A percentile compares a stretch with the other conserved stretches of the same genome.
Conservation (phyloP, 2,888 invertebrate genomes). For the Diarsia rubi region DNA sequence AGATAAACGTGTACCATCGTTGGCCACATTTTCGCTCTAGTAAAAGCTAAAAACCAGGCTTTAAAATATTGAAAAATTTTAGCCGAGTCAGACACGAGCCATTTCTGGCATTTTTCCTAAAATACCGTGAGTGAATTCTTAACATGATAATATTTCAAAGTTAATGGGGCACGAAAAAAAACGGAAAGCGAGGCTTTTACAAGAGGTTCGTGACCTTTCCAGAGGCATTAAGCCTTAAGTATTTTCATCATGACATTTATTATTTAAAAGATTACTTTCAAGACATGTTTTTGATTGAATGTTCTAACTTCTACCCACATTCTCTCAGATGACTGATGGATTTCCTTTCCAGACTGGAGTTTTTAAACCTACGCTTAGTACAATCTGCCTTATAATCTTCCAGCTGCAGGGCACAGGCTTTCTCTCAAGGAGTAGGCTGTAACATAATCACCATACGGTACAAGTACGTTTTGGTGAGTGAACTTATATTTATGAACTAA, state of each 20-base stretch:
- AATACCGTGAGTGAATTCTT: constrained; percentile 41
- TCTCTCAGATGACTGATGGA: constrained; percentile 9
- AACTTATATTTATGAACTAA: neutral
- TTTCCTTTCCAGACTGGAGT: neutral
- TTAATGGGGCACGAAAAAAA: constrained; percentile 52
- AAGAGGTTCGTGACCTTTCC: constrained; percentile 40
- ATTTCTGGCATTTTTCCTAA: constrained; percentile 14
- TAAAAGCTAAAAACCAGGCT: neutral
- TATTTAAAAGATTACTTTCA: constrained; percentile 16
- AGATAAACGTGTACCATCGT: neutral
- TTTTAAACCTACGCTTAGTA: neutral
- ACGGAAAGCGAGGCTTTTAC: constrained; percentile 38
- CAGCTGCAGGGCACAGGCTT: neutral
- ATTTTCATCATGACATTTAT: constrained; percentile 38
- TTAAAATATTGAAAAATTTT: neutral
- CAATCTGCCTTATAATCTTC: neutral
- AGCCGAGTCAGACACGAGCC: neutral
- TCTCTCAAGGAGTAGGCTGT: neutral
- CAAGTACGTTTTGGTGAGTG: neutral
- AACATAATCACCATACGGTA: neutral
- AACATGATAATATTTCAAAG: constrained; percentile 51
- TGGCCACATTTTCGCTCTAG: neutral
- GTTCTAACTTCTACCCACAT: constrained; percentile 4
- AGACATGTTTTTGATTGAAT: constrained; percentile 17
- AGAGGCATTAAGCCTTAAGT: constrained; percentile 34